Conservation (phyloP, 2,888 invertebrate genomes). For the Galerucella pusilla region DNA sequence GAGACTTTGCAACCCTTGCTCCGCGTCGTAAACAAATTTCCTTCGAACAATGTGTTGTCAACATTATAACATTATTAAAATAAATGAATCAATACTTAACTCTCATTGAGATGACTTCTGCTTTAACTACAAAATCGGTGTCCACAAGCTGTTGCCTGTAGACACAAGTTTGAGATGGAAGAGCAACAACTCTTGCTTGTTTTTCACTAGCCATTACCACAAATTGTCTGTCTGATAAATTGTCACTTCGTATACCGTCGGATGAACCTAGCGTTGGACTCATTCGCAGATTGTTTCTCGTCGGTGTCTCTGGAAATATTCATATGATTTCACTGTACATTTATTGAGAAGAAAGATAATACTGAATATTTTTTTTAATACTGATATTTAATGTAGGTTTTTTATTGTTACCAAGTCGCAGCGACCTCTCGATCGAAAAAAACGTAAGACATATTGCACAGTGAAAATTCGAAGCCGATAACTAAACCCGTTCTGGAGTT, state of each 20-base stretch:
- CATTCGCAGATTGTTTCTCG: slow-evolving; percentile 76
- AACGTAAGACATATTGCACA: no score
- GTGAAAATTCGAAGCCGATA: no score
- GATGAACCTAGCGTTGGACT: slow-evolving; percentile 76
- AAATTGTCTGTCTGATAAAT: slow-evolving; percentile 86
- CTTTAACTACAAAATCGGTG: slow-evolving; percentile 92
- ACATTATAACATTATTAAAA: neutral
- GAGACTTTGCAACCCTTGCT: no score
- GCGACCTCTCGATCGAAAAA: no score
- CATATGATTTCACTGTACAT: neutral
- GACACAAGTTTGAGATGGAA: slow-evolving; percentile 95
- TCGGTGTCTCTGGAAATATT: slow-evolving; percentile 70
- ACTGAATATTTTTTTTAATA: no score
- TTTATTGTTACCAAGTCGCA: no score
- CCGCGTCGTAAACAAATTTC: no score
- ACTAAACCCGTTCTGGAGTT: no score
- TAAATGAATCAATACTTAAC: slow-evolving; percentile 67
- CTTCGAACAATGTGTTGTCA: no score
- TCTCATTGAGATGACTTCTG: slow-evolving; percentile 92
- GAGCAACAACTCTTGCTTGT: slow-evolving; percentile 91
- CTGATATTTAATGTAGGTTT: neutral
- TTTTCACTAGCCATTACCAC: slow-evolving; percentile 95
- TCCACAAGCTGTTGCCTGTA: slow-evolving; percentile 94
- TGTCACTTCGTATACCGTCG: slow-evolving; percentile 61
- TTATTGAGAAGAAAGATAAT: no score